These are phyloP conservation scores for Coilia nasus DNA, from an alignment of 2,797 vertebrate species.

Conservation along the genomic window DNA sequence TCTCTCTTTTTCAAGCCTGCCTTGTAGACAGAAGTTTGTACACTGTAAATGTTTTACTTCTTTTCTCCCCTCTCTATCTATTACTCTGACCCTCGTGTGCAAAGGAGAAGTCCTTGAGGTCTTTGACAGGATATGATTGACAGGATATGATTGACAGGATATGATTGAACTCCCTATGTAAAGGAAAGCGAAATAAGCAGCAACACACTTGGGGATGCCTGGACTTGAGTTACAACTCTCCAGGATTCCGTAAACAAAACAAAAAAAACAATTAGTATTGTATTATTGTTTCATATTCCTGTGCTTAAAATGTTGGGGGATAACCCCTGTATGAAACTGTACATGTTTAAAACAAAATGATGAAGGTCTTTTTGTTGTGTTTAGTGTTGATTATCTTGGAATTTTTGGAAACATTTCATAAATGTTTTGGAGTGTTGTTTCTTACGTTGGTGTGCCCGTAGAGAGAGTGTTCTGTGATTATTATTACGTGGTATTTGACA, in stretches of 20 bases:
- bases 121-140: slow-evolving; percentile 84
- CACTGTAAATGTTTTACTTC: slow-evolving; percentile 94
- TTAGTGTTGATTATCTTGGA: slow-evolving; percentile 91
- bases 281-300: slow-evolving; percentile 84
- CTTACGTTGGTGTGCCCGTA: slow-evolving; percentile 89
- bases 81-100: slow-evolving; percentile 88
- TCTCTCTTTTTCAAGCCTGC: slow-evolving; percentile 89
- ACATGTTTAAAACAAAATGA: slow-evolving; percentile 93
- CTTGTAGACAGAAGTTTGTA: slow-evolving; percentile 96
- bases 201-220: slow-evolving; percentile 82
- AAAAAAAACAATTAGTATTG: slow-evolving; percentile 78
- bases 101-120: slow-evolving; percentile 88
- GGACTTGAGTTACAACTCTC: slow-evolving; percentile 98
- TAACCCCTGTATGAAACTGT: slow-evolving; percentile 85
- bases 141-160: slow-evolving; percentile 87
- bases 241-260: slow-evolving; percentile 84
- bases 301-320: slow-evolving; percentile 80
- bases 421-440: slow-evolving; percentile 90
- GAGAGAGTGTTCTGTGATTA: slow-evolving; percentile 79
- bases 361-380: slow-evolving; percentile 96
- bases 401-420: slow-evolving; percentile 89
- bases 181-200: slow-evolving; percentile 73
- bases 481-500: slow-evolving; percentile 73
- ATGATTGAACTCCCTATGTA: slow-evolving; percentile 83
- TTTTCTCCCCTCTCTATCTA: slow-evolving; percentile 48